Percentiles rank a stretch among this genome's conserved stretches.
Evolutionary conservation across 2,797 vertebrate species (phyloP).

Genomic region (Pangasius larnaudii): DNA sequence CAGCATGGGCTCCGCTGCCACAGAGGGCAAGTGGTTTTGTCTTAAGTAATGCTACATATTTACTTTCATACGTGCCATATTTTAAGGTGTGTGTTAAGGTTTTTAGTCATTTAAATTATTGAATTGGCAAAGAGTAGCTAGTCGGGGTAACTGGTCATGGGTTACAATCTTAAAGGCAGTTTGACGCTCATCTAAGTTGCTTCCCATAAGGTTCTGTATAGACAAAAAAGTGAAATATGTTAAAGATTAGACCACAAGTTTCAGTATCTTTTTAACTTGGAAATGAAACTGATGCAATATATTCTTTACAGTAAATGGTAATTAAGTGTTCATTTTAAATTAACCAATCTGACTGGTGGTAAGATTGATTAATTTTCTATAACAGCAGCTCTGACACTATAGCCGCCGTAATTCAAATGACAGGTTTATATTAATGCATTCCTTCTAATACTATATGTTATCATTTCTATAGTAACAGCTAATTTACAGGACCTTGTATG

Average conservation of each 20-base stretch:
- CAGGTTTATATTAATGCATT: background rate
- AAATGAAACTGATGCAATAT: background rate
- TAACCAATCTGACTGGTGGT: background rate
- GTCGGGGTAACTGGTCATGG: background rate
- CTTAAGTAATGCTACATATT: background rate
- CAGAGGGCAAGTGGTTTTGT: constrained; percentile 48
- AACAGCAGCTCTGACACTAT: background rate
- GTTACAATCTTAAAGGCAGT: background rate
- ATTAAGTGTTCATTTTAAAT: background rate
- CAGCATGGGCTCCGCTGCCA: constrained; percentile 70
- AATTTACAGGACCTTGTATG: background rate
- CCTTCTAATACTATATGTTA: background rate
- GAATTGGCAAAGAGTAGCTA: background rate
- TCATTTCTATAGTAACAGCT: background rate
- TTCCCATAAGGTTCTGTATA: background rate
- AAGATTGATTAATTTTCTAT: background rate
- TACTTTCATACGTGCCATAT: background rate
- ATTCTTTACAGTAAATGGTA: background rate
- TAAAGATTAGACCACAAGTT: background rate
- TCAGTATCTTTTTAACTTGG: background rate
- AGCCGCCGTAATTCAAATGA: background rate
- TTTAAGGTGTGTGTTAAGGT: background rate
- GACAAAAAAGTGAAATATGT: background rate
- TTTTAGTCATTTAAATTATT: background rate
- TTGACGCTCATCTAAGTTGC: background rate